Evolutionary conservation across 2,113 vertebrate genomes (phyloP), one percentile per base, ranked within the genome.

Genomic region (Bufo gargarizans): DNA sequence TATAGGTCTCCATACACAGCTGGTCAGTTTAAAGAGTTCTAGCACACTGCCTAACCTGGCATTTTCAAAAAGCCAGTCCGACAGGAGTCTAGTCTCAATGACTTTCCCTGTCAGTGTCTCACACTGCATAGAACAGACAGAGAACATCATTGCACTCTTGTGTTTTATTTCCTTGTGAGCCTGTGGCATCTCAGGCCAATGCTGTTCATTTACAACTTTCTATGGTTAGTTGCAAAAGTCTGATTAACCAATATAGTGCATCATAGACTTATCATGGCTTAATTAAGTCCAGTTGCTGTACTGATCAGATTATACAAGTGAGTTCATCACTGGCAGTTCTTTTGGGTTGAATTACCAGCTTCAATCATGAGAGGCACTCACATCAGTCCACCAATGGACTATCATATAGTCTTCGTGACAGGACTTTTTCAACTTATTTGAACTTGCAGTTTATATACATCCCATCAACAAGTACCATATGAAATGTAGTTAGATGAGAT

Each of bases 231-330:
- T 87, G 65, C 63, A 82, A 14, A 61, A 86, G 63, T 19, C 77
- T 72, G 78, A 87, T 82, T 81, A 87, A 59, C 61, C 78, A 87
- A 82, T 63, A 87, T 81, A 87, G 33, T 43, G 59, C 81, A 71
- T 80, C 69, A 61, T 43, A 87, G 5, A 86, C 47, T 80, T 87
- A 87, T 82, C 86, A 9, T 58, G 19, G 33, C 33, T 55, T 72
- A 87, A 87, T 87, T 65, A 71, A 47, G 14, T 87, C 86, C 86
- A 87, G 16, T 87, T 87, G 86, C 45, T 67, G 11, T 47, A 87
- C 65, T n/a, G 78, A 81, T 72, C 65, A 82, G 45, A 81, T 67
- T 47, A 87, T 59, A 53, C 50, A 72, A 81, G 50, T 80, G 12
- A 20, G 77, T 81, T 72, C 82, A 72, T 74, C 86, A 87, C 43